These are phyloP conservation scores for Pollenia angustigena DNA, from an alignment of 2,888 invertebrate species.

Conservation along the genomic window DNA sequence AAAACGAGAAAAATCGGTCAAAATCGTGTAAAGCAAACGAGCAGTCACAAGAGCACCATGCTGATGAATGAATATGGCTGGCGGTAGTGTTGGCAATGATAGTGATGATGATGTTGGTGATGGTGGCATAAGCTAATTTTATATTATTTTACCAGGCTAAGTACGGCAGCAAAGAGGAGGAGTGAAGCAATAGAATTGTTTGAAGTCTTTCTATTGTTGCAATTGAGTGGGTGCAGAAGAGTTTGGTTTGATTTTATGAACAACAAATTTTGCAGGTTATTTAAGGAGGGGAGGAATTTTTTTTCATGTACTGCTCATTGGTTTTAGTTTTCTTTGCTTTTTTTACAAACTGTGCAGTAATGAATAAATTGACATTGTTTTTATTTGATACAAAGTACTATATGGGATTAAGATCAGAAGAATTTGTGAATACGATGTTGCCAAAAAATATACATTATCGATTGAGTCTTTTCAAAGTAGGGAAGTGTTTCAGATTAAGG, in stretches of 20 bases:
- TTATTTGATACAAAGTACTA: neutral
- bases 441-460: too few species aligned
- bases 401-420: neutral
- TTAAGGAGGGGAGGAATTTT: neutral
- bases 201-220: conserved; percentile 38
- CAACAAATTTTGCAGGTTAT: conserved; percentile 27
- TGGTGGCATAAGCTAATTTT: conserved; percentile 54
- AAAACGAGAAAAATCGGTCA: conserved; percentile 62
- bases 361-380: conserved; percentile 35
- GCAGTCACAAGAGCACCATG: conserved; percentile 36
- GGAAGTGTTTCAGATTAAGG: too few species aligned
- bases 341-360: conserved; percentile 35
- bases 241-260: conserved; percentile 33
- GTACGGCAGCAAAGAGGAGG: too few species aligned
- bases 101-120: conserved; percentile 16
- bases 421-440: neutral
- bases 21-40: conserved; percentile 67
- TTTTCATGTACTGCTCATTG: conserved; percentile 16
- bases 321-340: conserved; percentile 6
- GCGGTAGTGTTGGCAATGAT: neutral
- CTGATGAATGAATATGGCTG: neutral
- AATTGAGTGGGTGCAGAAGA: conserved; percentile 45
- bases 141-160: conserved; percentile 38
- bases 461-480: too few species aligned
- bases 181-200: neutral